A percentile compares a stretch with the other conserved stretches of the same genome.
Conservation (phyloP, 1,140 invertebrate genomes). For the Drosophila pseudoananassae region DNA sequence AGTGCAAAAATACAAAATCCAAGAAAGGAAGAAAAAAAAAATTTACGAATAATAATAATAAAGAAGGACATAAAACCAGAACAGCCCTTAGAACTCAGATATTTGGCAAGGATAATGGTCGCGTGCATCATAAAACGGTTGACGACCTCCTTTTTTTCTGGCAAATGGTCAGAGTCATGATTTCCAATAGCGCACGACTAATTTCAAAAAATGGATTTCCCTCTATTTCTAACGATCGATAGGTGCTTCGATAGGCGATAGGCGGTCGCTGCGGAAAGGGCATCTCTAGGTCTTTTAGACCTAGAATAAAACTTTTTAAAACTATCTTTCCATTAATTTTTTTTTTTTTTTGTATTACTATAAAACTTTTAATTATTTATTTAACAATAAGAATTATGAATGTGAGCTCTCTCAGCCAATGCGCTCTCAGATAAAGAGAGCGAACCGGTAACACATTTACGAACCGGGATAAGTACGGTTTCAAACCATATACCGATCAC, state of each 20-base stretch:
- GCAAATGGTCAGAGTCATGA: slow-evolving; percentile 4
- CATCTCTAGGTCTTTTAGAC: neutral
- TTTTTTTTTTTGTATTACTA: no score
- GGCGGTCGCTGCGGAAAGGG: neutral
- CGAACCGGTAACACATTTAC: no score
- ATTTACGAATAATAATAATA: slow-evolving; percentile 2
- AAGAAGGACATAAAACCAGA: slow-evolving; percentile 30
- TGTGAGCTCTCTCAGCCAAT: no score
- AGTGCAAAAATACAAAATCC: slow-evolving; percentile 55
- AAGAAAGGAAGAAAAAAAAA: slow-evolving; percentile 2
- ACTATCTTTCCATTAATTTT: no score
- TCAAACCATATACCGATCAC: no score
- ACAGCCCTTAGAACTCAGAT: slow-evolving; percentile 53
- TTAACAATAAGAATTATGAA: no score
- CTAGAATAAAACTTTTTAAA: no score
- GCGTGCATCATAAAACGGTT: slow-evolving; percentile 74
- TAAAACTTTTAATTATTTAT: no score
- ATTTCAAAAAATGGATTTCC: neutral
- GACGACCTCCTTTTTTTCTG: slow-evolving; percentile 52
- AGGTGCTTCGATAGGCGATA: neutral
- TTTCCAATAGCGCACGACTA: slow-evolving; percentile 5
- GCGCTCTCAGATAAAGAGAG: no score
- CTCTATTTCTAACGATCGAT: slow-evolving; percentile 2
- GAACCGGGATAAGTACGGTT: no score
- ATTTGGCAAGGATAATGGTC: slow-evolving; percentile 59